Percentiles rank a stretch among this genome's conserved stretches.
Conservation (phyloP, 2,888 invertebrate genomes). For the Cyclophora punctaria region DNA sequence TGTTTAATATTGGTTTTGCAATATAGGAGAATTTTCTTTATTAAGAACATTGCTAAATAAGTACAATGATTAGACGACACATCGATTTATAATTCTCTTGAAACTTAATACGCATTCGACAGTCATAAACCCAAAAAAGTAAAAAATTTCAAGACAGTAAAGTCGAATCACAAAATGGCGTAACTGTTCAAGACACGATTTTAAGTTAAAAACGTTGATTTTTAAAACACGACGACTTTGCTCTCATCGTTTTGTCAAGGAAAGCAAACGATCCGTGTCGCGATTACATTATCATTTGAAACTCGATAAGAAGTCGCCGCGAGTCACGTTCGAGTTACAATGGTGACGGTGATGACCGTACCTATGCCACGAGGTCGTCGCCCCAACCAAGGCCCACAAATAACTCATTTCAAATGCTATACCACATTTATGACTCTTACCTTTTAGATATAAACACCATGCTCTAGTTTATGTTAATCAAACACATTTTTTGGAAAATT, state of each 20-base stretch:
- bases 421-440: slow-evolving; percentile 5
- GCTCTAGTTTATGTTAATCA: too few species aligned
- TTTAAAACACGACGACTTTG: too few species aligned
- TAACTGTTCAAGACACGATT: too few species aligned
- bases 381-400: slow-evolving; percentile 32
- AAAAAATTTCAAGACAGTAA: neutral
- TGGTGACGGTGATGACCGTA: slow-evolving; percentile 21
- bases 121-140: neutral
- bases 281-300: slow-evolving; percentile 12
- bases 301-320: slow-evolving; percentile 10
- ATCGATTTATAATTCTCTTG: too few species aligned
- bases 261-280: slow-evolving; percentile 9
- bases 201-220: too few species aligned
- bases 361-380: slow-evolving; percentile 37
- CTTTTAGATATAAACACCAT: too few species aligned
- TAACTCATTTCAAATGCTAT: slow-evolving; percentile 24
- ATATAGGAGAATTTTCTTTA: too few species aligned
- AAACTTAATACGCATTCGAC: neutral
- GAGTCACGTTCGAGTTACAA: slow-evolving; percentile 25
- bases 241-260: slow-evolving; percentile 4
- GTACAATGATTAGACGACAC: too few species aligned
- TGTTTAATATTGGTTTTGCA: too few species aligned
- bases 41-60: too few species aligned
- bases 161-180: neutral
- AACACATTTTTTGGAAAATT: too few species aligned